Conservation (phyloP, 2,888 invertebrate genomes). For the Oscheius onirici region DNA sequence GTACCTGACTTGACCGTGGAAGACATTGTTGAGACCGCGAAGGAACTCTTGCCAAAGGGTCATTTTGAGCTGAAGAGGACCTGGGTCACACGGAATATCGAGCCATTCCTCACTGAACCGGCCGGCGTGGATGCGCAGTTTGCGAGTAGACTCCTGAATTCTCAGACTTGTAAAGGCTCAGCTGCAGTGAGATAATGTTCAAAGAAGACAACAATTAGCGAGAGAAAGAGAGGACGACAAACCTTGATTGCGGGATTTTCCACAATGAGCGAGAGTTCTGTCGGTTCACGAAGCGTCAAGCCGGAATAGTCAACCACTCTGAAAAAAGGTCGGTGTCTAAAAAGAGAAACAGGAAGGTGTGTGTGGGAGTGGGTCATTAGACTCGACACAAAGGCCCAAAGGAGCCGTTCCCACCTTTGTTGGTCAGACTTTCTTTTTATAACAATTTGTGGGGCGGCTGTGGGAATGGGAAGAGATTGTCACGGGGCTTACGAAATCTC, state of each 20-base stretch:
- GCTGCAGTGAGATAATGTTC: too few species aligned
- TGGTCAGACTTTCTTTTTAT: background rate
- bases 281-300: slow-evolving; percentile 47
- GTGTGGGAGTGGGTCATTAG: background rate
- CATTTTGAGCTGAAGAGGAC: slow-evolving; percentile 49
- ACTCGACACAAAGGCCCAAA: slow-evolving; percentile 21
- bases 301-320: slow-evolving; percentile 60
- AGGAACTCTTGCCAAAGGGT: slow-evolving; percentile 61
- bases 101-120: slow-evolving; percentile 55
- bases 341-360: slow-evolving; percentile 10
- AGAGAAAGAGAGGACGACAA: slow-evolving; percentile 3
- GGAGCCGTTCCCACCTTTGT: slow-evolving; percentile 20
- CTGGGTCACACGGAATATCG: slow-evolving; percentile 53
- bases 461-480: background rate
- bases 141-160: slow-evolving; percentile 30
- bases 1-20: slow-evolving; percentile 58
- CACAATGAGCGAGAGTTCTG: slow-evolving; percentile 51
- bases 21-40: slow-evolving; percentile 55
- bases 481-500: background rate
- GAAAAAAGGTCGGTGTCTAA: slow-evolving; percentile 30
- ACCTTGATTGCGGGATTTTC: slow-evolving; percentile 29
- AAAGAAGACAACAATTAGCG: too few species aligned
- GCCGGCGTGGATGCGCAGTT: slow-evolving; percentile 34
- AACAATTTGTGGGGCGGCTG: background rate
- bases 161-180: background rate